Evolutionary conservation across 2,888 invertebrate genomes (phyloP).

Genomic region (Brassicogethes aeneus): DNA sequence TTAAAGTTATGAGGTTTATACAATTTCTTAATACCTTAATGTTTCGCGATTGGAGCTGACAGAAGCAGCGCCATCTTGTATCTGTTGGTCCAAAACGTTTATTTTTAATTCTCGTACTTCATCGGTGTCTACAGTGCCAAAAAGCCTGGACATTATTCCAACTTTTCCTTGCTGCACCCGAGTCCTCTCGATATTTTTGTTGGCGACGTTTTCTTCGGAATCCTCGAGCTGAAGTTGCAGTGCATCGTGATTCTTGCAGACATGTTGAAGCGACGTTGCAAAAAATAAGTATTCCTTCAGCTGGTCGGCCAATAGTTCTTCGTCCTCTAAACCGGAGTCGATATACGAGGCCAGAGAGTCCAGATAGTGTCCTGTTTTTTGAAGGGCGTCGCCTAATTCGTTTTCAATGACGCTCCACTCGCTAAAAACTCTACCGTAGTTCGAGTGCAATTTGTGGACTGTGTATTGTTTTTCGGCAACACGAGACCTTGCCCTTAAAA

Average conservation of each 20-base stretch:
- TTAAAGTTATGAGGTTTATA: background rate
- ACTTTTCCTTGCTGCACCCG: constrained; percentile 58
- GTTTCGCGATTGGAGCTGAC: constrained; percentile 49
- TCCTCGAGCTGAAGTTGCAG: constrained; percentile 63
- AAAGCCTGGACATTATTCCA: constrained; percentile 62
- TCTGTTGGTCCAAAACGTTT: constrained; percentile 56
- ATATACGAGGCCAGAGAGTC: constrained; percentile 39
- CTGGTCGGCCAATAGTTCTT: constrained; percentile 75
- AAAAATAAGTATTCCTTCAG: constrained; percentile 76
- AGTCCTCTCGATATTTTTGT: constrained; percentile 46
- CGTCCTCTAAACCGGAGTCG: constrained; percentile 57
- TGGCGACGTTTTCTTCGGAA: constrained; percentile 49
- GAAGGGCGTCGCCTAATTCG: constrained; percentile 70
- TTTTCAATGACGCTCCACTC: constrained; percentile 81
- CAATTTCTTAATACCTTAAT: constrained; percentile 1
- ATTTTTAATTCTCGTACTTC: constrained; percentile 65
- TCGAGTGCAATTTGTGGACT: constrained; percentile 69
- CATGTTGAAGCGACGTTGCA: constrained; percentile 62
- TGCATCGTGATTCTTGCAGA: constrained; percentile 66
- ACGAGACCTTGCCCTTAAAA: constrained; percentile 53
- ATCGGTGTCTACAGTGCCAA: constrained; percentile 68
- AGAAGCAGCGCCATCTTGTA: constrained; percentile 49
- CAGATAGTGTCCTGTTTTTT: constrained; percentile 57
- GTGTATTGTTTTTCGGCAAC: constrained; percentile 69
- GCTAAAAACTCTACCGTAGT: constrained; percentile 73